Percentiles rank a stretch among this genome's conserved stretches.
phyloP scores from a whole-genome alignment of 2,113 vertebrate genomes.

The Dasypus novemcinctus region DNA sequence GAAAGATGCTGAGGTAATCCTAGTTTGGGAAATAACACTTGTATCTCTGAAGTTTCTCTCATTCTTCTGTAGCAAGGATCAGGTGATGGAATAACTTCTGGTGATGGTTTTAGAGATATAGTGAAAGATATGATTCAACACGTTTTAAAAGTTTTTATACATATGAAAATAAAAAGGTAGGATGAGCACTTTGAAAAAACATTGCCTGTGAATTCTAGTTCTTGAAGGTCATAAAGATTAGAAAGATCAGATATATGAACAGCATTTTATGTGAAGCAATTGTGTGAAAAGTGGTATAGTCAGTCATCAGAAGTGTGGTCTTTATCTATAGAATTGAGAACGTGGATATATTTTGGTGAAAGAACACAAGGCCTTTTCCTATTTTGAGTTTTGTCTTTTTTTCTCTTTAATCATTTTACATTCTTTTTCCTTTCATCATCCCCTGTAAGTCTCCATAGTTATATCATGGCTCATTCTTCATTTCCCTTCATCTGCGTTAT shows the following conservation, averaged over 20 bases:
- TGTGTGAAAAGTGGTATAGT: neutral
- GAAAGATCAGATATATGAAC: neutral
- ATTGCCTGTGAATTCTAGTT: neutral
- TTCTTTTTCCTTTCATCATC: slow-evolving; percentile 56
- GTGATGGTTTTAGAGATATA: slow-evolving; percentile 20
- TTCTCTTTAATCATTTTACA: slow-evolving; percentile 47
- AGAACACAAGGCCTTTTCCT: neutral
- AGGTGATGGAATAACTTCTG: neutral
- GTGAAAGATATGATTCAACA: neutral
- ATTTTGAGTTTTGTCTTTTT: slow-evolving; percentile 24
- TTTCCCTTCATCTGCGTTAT: slow-evolving; percentile 36
- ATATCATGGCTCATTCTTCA: slow-evolving; percentile 26
- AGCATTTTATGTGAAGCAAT: neutral
- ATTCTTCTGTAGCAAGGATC: neutral
- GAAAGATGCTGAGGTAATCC: neutral
- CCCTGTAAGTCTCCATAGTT: slow-evolving; percentile 27
- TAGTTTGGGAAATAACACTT: neutral
- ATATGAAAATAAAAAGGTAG: neutral
- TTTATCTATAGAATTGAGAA: slow-evolving; percentile 22
- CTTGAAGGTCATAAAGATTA: neutral
- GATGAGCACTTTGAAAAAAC: neutral
- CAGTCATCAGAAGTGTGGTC: neutral
- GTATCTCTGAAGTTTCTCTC: neutral
- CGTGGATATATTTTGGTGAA: neutral
- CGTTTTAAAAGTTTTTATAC: slow-evolving; percentile 1